Evolutionary conservation across 2,888 invertebrate species (phyloP).

Genomic region (Eledone cirrhosa): DNA sequence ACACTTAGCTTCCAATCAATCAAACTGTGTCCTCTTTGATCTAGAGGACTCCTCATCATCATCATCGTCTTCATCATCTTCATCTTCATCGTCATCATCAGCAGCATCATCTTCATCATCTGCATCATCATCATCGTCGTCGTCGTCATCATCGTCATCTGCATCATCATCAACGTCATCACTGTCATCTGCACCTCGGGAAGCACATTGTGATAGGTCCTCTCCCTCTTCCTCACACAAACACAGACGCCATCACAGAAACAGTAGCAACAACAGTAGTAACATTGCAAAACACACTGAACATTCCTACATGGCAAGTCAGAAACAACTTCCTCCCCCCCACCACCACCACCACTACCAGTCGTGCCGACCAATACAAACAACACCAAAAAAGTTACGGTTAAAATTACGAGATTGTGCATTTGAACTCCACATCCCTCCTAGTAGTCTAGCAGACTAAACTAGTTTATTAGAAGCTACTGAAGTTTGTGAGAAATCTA

Average conservation of each 20-base stretch:
- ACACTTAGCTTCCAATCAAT: constrained; percentile 40
- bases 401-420: constrained; percentile 32
- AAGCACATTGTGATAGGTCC: too few relatives aligned
- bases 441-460: constrained; percentile 20
- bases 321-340: neutral
- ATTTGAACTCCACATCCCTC: constrained; percentile 32
- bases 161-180: constrained; percentile 17
- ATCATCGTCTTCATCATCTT: neutral
- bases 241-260: constrained; percentile 19
- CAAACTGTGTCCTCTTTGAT: constrained; percentile 44
- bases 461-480: neutral
- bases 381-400: constrained; percentile 31
- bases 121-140: neutral
- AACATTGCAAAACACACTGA: constrained; percentile 3
- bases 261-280: neutral
- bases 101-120: constrained; percentile 12
- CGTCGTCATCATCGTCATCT: constrained; percentile 3
- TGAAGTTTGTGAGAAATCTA: neutral
- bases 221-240: constrained; percentile 12
- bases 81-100: constrained; percentile 3
- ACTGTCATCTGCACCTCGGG: too few relatives aligned
- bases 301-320: constrained; percentile 21
- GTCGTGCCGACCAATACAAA: constrained; percentile 11
- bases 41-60: constrained; percentile 36
- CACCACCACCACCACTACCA: neutral